Conservation (phyloP, 1,140 invertebrate genomes). For the Drosophila guanche region DNA sequence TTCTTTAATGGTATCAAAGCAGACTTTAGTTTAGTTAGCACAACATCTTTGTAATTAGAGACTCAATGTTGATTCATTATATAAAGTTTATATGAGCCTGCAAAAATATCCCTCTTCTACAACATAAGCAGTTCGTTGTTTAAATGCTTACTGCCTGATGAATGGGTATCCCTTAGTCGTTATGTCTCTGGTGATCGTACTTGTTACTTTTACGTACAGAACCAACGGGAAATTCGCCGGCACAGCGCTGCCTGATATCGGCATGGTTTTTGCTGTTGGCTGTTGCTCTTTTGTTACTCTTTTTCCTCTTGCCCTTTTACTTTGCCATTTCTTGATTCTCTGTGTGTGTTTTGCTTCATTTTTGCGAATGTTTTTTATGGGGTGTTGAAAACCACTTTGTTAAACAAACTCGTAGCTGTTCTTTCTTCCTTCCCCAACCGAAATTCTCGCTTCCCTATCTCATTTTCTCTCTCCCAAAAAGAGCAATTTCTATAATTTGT, state of each 20-base stretch:
- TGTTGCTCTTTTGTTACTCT: constrained; percentile 25
- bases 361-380: constrained; percentile 65
- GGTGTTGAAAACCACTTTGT: constrained; percentile 70
- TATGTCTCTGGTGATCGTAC: no score
- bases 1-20: no score
- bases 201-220: constrained; percentile 47
- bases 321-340: constrained; percentile 7
- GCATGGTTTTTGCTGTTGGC: constrained; percentile 11
- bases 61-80: no score
- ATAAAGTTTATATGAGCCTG: no score
- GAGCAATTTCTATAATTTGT: constrained; percentile 49
- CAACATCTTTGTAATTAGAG: no score
- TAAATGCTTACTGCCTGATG: no score
- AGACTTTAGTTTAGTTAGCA: no score
- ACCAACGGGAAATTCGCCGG: constrained; percentile 58
- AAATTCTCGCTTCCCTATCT: constrained; percentile 14
- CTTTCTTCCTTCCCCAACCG: constrained; percentile 22
- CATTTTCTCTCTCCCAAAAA: constrained; percentile 2
- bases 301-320: constrained; percentile 6
- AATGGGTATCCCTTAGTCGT: no score
- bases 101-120: no score
- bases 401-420: constrained; percentile 67
- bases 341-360: constrained; percentile 11
- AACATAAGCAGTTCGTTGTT: no score
- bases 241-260: constrained; percentile 21